Conservation (phyloP, 2,888 invertebrate genomes). For the Pandemis cinnamomeana region DNA sequence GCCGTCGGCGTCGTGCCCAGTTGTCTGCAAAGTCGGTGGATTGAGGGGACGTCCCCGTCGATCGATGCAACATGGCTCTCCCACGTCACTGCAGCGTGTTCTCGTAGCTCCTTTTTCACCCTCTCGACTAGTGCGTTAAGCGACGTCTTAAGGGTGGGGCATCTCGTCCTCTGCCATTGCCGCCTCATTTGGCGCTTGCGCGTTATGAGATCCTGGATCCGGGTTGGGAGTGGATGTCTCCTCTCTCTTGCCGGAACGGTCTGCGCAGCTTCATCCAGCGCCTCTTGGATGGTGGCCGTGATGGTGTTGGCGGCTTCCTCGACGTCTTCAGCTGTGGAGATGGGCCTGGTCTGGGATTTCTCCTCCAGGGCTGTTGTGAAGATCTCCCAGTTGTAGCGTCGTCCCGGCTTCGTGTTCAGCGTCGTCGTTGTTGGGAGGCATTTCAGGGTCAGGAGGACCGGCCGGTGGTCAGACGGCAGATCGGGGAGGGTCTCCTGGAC, state of each 20-base stretch:
- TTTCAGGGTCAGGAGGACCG: not conserved
- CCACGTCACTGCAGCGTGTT: not conserved
- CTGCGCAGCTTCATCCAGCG: not conserved
- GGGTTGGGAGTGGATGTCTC: not conserved
- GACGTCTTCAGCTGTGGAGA: not conserved
- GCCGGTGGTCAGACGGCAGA: constrained; percentile 1
- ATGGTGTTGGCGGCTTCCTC: not conserved
- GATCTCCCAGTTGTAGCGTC: constrained; percentile 7
- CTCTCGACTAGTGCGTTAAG: not conserved
- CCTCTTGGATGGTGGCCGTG: not conserved
- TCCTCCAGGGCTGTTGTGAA: not conserved
- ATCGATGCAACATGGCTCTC: constrained; percentile 13
- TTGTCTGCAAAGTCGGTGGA: constrained; percentile 17
- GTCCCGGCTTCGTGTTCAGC: no score
- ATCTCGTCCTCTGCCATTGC: constrained; percentile 25
- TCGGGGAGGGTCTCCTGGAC: not conserved
- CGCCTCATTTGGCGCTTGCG: constrained; percentile 23
- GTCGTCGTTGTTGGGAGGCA: no score
- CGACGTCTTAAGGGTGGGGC: constrained; percentile 13
- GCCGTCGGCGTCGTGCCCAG: not conserved
- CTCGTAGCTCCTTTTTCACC: not conserved
- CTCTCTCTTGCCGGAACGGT: constrained; percentile 12
- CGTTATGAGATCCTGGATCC: not conserved
- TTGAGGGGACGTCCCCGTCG: not conserved
- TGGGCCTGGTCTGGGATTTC: not conserved